Conservation (phyloP, 2,797 vertebrate genomes). For the Sebastes dallii region DNA sequence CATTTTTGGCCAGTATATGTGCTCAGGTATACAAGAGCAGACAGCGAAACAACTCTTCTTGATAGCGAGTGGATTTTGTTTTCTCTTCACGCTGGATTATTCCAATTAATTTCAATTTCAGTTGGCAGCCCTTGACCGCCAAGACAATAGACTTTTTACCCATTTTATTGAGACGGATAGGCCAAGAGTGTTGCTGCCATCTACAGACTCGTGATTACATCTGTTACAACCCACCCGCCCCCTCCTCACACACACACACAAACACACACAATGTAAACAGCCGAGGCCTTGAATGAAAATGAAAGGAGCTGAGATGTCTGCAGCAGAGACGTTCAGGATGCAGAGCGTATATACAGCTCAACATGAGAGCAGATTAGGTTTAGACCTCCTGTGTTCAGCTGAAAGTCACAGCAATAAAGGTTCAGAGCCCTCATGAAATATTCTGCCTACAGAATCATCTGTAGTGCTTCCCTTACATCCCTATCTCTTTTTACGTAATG, state of each 20-base stretch:
- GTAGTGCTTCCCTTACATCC: not conserved
- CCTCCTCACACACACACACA: not conserved
- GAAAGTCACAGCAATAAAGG: not conserved
- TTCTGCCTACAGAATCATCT: not conserved
- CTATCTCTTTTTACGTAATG: not conserved
- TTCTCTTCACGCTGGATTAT: slow-evolving; percentile 34
- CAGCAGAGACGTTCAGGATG: slow-evolving; percentile 19
- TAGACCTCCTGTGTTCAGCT: slow-evolving; percentile 4
- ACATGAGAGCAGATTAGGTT: slow-evolving; percentile 20
- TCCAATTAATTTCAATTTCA: slow-evolving; percentile 65
- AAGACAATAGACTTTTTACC: slow-evolving; percentile 41
- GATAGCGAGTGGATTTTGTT: slow-evolving; percentile 4
- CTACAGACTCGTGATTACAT: slow-evolving; percentile 66
- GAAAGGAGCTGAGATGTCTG: slow-evolving; percentile 23
- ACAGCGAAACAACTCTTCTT: not conserved
- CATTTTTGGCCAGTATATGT: not conserved
- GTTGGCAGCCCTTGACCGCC: slow-evolving; percentile 53
- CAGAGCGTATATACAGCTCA: not conserved
- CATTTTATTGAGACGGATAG: slow-evolving; percentile 62
- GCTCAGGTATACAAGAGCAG: not conserved
- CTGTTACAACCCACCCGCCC: not conserved
- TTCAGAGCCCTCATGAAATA: not conserved
- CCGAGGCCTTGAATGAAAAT: slow-evolving; percentile 37
- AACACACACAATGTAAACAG: slow-evolving; percentile 39
- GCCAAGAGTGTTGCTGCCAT: slow-evolving; percentile 71